Percentiles rank a stretch among this genome's conserved stretches.
phyloP scores from a whole-genome alignment of 2,888 invertebrate species.

The Julus scanicus region DNA sequence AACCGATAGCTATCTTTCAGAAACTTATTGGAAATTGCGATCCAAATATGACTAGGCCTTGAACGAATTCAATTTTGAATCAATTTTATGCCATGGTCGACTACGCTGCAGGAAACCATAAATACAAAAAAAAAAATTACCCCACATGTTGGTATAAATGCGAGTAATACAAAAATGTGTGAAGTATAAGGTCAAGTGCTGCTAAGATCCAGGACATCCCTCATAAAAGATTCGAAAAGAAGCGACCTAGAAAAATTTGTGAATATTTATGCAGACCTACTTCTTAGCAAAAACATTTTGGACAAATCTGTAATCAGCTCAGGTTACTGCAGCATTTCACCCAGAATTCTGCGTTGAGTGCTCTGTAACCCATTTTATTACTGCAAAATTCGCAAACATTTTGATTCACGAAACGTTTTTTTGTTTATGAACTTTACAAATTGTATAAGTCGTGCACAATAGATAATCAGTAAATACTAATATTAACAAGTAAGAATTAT shows the following conservation, averaged over 20 bases:
- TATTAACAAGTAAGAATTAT: too few relatives aligned
- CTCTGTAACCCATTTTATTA: too few relatives aligned
- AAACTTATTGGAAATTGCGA: background rate
- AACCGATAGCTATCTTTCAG: background rate
- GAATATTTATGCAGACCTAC: background rate
- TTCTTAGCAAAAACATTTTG: background rate
- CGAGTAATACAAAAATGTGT: background rate
- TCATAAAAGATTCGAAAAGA: background rate
- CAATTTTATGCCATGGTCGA: slow-evolving; percentile 35
- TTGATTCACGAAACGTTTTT: too few relatives aligned
- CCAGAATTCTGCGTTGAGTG: too few relatives aligned
- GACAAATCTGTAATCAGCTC: too few relatives aligned
- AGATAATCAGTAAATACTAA: too few relatives aligned
- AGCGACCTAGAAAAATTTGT: background rate
- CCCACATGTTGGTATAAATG: background rate
- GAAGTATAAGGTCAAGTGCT: slow-evolving; percentile 30
- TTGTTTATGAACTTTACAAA: too few relatives aligned
- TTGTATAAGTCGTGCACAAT: too few relatives aligned
- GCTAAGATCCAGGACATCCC: slow-evolving; percentile 7
- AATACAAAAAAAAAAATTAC: background rate
- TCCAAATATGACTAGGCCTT: background rate
- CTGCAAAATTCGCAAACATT: too few relatives aligned
- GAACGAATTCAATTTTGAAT: background rate
- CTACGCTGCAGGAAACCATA: background rate
- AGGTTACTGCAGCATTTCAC: too few relatives aligned